phyloP scores from a whole-genome alignment of 2,888 invertebrate species.

The Adelognathus sp. region DNA sequence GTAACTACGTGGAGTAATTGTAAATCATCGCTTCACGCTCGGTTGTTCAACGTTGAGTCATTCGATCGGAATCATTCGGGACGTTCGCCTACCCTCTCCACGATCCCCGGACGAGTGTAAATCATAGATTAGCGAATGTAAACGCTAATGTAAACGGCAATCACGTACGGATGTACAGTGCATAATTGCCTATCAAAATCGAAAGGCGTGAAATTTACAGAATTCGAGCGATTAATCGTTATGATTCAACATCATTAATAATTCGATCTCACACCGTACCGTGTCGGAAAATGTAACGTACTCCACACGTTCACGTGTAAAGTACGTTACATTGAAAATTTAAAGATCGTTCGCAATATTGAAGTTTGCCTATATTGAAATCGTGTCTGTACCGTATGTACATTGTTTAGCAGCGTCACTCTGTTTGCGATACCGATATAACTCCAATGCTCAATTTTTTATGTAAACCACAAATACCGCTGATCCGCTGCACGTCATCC shows the following conservation, averaged over 20 bases:
- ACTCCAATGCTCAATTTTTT: background rate
- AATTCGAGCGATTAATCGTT: no score
- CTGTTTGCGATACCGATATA: background rate
- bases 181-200: background rate
- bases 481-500: background rate
- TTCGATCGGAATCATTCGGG: slow-evolving; percentile 41
- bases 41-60: slow-evolving; percentile 33
- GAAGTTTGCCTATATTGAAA: no score
- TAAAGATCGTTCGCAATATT: no score
- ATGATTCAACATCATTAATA: no score
- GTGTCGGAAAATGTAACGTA: no score
- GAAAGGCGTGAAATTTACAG: no score
- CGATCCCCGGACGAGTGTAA: background rate
- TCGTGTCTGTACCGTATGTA: no score
- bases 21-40: slow-evolving; percentile 57
- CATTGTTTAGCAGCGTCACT: no score
- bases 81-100: background rate
- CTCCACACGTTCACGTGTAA: no score
- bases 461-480: background rate
- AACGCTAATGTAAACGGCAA: background rate
- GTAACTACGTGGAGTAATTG: slow-evolving; percentile 57
- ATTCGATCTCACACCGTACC: no score
- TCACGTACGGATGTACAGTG: background rate
- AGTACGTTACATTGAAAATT: no score
- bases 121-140: background rate